phyloP scores from a whole-genome alignment of 1,140 invertebrate species.

The Paraescarpia echinospica region DNA sequence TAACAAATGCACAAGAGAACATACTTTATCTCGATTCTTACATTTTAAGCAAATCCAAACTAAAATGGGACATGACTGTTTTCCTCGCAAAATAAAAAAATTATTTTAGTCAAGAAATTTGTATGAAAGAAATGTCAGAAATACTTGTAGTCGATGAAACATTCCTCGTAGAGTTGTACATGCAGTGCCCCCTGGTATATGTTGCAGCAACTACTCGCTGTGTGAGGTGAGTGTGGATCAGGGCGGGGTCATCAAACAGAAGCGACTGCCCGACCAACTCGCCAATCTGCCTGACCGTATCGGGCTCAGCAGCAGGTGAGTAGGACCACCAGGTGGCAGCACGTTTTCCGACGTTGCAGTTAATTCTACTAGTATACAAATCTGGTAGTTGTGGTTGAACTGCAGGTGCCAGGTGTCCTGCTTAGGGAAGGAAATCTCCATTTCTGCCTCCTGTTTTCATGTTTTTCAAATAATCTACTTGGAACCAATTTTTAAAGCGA shows the following conservation, averaged over 20 bases:
- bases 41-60: no score
- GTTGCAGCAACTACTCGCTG: conserved; percentile 76
- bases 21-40: no score
- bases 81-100: no score
- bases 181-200: conserved; percentile 22
- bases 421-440: no score
- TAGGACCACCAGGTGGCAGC: not conserved
- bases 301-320: conserved; percentile 62
- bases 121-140: not conserved
- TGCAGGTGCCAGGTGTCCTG: no score
- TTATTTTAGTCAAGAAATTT: no score
- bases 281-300: conserved; percentile 95
- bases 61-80: no score
- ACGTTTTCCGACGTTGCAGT: not conserved
- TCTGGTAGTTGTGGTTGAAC: not conserved
- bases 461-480: no score
- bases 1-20: no score
- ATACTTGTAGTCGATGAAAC: not conserved
- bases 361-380: conserved; percentile 12
- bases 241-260: conserved; percentile 93
- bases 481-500: no score
- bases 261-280: conserved; percentile 88
- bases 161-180: not conserved
- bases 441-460: no score
- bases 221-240: conserved; percentile 94